Conservation (phyloP, 2,797 vertebrate genomes). For the Falco cherrug region DNA sequence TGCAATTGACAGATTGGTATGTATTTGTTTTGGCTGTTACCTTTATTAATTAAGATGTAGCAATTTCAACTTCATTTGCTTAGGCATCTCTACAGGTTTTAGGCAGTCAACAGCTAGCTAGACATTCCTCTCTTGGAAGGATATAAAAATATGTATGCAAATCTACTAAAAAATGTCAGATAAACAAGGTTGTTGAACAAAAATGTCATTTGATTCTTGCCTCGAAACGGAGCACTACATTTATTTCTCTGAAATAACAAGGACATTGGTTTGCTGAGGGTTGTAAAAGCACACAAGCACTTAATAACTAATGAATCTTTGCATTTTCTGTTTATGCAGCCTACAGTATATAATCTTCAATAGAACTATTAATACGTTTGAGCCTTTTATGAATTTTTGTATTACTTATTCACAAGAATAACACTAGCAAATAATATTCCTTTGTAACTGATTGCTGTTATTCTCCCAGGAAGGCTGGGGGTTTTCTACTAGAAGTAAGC, state of each 20-base stretch:
- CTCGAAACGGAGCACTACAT: slow-evolving; percentile 54
- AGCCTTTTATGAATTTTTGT: slow-evolving; percentile 71
- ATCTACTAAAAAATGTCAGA: slow-evolving; percentile 56
- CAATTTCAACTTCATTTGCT: slow-evolving; percentile 69
- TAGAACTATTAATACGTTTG: slow-evolving; percentile 72
- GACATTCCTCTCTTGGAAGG: slow-evolving; percentile 40
- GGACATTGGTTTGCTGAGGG: slow-evolving; percentile 62
- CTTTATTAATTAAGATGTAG: slow-evolving; percentile 78
- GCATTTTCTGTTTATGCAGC: slow-evolving; percentile 72
- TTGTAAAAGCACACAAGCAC: slow-evolving; percentile 70
- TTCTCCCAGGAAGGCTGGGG: slow-evolving; percentile 63
- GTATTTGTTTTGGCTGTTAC: slow-evolving; percentile 80
- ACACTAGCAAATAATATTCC: slow-evolving; percentile 70
- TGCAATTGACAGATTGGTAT: slow-evolving; percentile 87
- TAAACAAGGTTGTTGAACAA: slow-evolving; percentile 60
- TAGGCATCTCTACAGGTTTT: slow-evolving; percentile 57
- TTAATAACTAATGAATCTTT: slow-evolving; percentile 76
- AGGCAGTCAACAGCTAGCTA: slow-evolving; percentile 59
- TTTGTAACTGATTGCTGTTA: slow-evolving; percentile 72
- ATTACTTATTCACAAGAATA: slow-evolving; percentile 68
- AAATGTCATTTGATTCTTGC: slow-evolving; percentile 68
- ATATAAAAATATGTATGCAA: slow-evolving; percentile 62
- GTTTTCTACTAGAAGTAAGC: slow-evolving; percentile 63
- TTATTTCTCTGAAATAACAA: slow-evolving; percentile 69
- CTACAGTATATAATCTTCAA: slow-evolving; percentile 71